Evolutionary conservation across 2,888 invertebrate species (phyloP).

Genomic region (Drosophila nr. medialis): DNA sequence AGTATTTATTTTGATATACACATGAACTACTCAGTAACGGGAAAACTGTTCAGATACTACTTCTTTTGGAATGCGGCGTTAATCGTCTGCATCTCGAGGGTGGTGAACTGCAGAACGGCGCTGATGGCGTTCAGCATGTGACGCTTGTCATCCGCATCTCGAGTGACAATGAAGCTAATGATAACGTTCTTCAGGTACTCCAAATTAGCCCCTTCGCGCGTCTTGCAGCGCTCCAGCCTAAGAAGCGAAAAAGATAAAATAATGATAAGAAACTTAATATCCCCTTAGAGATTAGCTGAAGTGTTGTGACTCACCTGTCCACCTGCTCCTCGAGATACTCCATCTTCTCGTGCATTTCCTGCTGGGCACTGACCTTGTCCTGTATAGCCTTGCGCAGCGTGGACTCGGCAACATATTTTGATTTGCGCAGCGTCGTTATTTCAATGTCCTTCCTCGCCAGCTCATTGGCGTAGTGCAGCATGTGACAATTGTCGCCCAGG

Average conservation of each 20-base stretch:
- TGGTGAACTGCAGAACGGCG: slow-evolving; percentile 92
- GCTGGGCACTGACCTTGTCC: slow-evolving; percentile 87
- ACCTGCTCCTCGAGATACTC: slow-evolving; percentile 88
- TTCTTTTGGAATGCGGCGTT: slow-evolving; percentile 82
- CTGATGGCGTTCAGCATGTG: slow-evolving; percentile 96
- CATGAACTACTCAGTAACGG: slow-evolving; percentile 3
- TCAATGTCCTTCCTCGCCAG: slow-evolving; percentile 92
- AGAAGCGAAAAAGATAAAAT: too few relatives aligned
- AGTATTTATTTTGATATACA: slow-evolving; percentile 15
- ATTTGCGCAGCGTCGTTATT: slow-evolving; percentile 89
- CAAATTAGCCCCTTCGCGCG: slow-evolving; percentile 93
- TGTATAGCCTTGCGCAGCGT: slow-evolving; percentile 86
- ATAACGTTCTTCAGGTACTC: slow-evolving; percentile 97
- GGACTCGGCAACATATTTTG: slow-evolving; percentile 88
- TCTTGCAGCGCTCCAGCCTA: slow-evolving; percentile 89
- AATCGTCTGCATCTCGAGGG: slow-evolving; percentile 87
- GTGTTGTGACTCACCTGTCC: slow-evolving; percentile 85
- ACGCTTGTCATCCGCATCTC: slow-evolving; percentile 88
- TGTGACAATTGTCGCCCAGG: slow-evolving; percentile 88
- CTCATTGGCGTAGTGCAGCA: slow-evolving; percentile 93
- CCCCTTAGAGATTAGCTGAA: too few relatives aligned
- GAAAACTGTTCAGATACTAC: slow-evolving; percentile 40
- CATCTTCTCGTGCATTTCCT: slow-evolving; percentile 85
- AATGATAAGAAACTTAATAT: background rate
- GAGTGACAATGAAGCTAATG: slow-evolving; percentile 90